phyloP scores from a whole-genome alignment of 1,140 invertebrate species.

The Drosophila dunni region DNA sequence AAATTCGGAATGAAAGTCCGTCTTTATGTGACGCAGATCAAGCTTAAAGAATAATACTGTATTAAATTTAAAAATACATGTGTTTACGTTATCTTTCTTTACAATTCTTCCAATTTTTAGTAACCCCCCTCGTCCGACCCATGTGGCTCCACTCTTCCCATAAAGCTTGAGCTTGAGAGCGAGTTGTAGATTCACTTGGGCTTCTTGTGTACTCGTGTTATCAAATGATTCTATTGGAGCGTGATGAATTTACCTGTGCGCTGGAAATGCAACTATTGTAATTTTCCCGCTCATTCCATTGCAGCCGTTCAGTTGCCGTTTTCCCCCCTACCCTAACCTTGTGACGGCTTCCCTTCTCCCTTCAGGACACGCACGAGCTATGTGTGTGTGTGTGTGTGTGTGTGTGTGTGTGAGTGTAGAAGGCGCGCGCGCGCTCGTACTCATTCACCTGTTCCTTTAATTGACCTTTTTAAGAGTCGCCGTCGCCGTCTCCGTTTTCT shows the following conservation, averaged over 20 bases:
- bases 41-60: no score
- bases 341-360: background rate
- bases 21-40: no score
- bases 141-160: no score
- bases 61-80: no score
- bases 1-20: no score
- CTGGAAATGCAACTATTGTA: background rate
- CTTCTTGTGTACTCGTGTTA: no score
- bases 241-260: background rate
- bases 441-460: constrained; percentile 76
- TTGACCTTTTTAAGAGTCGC: constrained; percentile 66
- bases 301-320: constrained; percentile 10
- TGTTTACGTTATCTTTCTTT: no score
- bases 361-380: constrained; percentile 18
- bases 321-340: background rate
- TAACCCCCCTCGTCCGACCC: no score
- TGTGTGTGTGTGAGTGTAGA: constrained; percentile 8
- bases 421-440: constrained; percentile 48
- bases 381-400: background rate
- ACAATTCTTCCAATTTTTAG: no score
- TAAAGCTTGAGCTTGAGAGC: no score
- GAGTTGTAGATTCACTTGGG: no score
- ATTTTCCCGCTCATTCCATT: constrained; percentile 61
- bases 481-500: background rate
- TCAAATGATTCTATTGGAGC: no score